phyloP scores from a whole-genome alignment of 2,113 vertebrate genomes.

The Lathamus discolor region DNA sequence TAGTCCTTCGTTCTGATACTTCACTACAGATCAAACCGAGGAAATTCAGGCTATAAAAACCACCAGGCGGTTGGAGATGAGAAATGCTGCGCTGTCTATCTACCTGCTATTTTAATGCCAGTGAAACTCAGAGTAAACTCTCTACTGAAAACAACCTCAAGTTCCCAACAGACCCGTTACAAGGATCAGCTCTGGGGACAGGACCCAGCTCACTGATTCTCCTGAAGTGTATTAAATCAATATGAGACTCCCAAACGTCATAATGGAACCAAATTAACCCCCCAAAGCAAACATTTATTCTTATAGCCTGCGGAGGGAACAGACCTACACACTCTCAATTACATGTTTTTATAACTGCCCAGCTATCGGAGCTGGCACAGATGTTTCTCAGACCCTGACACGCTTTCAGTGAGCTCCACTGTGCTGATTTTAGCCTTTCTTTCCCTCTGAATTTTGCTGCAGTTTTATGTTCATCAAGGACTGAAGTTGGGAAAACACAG shows the following conservation, averaged over 20 bases:
- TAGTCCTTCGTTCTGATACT: background rate
- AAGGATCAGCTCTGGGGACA: background rate
- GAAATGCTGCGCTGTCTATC: background rate
- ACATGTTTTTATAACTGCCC: background rate
- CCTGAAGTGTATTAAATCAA: background rate
- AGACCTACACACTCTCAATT: background rate
- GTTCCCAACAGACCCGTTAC: background rate
- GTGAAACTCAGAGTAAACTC: background rate
- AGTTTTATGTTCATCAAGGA: constrained; percentile 33
- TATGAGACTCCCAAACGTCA: background rate
- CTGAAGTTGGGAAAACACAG: constrained; percentile 57
- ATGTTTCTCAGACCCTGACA: background rate
- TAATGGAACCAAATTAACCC: background rate
- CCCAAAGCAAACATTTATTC: background rate
- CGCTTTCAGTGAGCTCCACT: background rate
- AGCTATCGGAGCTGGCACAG: background rate
- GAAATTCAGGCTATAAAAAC: background rate
- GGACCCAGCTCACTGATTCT: background rate
- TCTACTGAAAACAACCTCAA: background rate
- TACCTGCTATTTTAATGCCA: background rate
- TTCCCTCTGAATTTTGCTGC: constrained; percentile 30
- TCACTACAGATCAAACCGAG: background rate
- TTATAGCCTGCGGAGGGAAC: background rate
- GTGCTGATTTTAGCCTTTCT: constrained; percentile 13
- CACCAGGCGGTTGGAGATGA: background rate